Conservation (phyloP, 2,797 vertebrate genomes). For the Cyclura pinguis region DNA sequence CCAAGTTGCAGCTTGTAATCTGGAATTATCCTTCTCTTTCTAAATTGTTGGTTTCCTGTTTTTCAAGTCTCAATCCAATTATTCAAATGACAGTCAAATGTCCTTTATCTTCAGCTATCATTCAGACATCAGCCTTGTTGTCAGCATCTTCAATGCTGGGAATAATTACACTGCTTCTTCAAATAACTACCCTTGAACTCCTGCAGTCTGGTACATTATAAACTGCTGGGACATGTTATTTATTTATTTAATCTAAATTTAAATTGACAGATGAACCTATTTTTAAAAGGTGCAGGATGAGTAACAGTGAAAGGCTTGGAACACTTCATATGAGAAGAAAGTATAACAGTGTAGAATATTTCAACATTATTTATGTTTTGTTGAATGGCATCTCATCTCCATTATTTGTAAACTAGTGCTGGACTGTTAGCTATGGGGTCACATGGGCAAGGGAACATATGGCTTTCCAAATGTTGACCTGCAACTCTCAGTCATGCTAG, state of each 20-base stretch:
- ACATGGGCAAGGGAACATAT: neutral
- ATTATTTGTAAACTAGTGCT: neutral
- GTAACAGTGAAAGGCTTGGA: neutral
- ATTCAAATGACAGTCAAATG: constrained; percentile 47
- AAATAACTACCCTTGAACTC: constrained; percentile 48
- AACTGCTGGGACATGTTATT: constrained; percentile 16
- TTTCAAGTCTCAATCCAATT: constrained; percentile 56
- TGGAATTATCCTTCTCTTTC: constrained; percentile 46
- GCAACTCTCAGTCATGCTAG: neutral
- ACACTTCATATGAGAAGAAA: neutral
- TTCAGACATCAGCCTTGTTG: constrained; percentile 49
- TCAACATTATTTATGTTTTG: neutral
- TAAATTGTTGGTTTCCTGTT: constrained; percentile 44
- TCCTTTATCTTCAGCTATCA: constrained; percentile 49
- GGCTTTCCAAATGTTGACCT: neutral
- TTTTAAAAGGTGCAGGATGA: neutral
- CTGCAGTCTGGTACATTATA: constrained; percentile 20
- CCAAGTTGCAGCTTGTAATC: constrained; percentile 34
- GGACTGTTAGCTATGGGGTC: neutral
- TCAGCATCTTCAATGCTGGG: constrained; percentile 48
- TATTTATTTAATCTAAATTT: constrained; percentile 36
- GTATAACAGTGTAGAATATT: neutral
- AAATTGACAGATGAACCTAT: neutral
- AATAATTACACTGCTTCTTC: constrained; percentile 58
- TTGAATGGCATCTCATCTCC: neutral